Evolutionary conservation across 2,888 invertebrate genomes (phyloP).

Genomic region (Drosophila nigritarsus): DNA sequence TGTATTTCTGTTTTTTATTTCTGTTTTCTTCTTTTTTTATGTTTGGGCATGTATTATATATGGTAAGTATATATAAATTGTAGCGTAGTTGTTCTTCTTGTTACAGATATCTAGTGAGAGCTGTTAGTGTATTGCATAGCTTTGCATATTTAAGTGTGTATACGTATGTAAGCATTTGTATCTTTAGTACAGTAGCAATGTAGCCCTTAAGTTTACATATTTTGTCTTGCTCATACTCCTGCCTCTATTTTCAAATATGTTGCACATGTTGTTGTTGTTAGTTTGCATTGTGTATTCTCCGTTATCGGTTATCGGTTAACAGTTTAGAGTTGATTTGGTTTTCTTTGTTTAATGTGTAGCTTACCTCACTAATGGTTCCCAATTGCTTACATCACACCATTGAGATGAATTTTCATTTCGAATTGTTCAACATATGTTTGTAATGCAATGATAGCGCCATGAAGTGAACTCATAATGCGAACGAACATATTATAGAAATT

Average conservation of each 20-base stretch:
- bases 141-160: conserved; percentile 18
- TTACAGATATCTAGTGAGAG: conserved; percentile 44
- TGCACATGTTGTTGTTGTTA: conserved; percentile 19
- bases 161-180: conserved; percentile 33
- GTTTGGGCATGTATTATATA: conserved; percentile 21
- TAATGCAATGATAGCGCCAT: conserved; percentile 81
- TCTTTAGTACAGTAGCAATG: conserved; percentile 33
- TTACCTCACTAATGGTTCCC: conserved; percentile 86
- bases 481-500: conserved; percentile 25
- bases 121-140: conserved; percentile 27
- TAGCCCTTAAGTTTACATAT: conserved; percentile 16
- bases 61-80: conserved; percentile 40
- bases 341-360: conserved; percentile 85
- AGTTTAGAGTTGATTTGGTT: conserved; percentile 44
- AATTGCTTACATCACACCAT: conserved; percentile 85
- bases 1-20: conserved; percentile 28
- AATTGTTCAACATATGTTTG: conserved; percentile 55
- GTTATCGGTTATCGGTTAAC: conserved; percentile 16
- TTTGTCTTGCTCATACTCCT: conserved; percentile 12
- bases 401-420: conserved; percentile 78
- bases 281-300: conserved; percentile 15
- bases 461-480: conserved; percentile 68
- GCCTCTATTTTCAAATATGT: conserved; percentile 13
- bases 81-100: conserved; percentile 49
- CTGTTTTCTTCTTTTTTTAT: conserved; percentile 15